Evolutionary conservation across 2,113 vertebrate species (phyloP).

Genomic region (Elachura formosa): DNA sequence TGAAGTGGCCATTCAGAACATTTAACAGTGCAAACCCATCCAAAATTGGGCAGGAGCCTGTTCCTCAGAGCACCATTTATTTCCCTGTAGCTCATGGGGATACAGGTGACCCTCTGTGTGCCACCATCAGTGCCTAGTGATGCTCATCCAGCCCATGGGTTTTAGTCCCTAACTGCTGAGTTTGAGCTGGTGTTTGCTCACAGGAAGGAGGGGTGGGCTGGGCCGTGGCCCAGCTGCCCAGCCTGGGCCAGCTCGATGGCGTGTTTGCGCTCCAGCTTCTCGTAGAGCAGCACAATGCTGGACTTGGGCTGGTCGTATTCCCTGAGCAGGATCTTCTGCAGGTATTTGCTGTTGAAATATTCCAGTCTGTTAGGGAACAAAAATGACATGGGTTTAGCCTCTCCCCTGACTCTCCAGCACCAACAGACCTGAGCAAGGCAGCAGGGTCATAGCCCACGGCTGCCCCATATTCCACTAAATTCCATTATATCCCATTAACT

Average conservation of each 20-base stretch:
- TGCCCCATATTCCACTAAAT: neutral
- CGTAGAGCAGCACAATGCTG: constrained; percentile 81
- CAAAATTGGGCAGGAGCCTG: neutral
- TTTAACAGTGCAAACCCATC: neutral
- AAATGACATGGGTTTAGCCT: neutral
- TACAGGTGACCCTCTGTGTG: accelerated
- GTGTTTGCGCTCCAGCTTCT: constrained; percentile 80
- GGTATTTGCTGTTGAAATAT: constrained; percentile 81
- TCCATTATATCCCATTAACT: neutral
- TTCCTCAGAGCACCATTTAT: neutral
- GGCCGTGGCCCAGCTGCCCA: constrained; percentile 37
- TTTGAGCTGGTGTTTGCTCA: neutral
- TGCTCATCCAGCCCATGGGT: neutral
- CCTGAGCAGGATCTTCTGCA: constrained; percentile 79
- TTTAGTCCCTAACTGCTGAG: neutral
- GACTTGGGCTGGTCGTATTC: constrained; percentile 76
- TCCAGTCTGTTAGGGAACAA: constrained; percentile 67
- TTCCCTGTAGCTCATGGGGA: neutral
- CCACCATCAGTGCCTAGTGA: accelerated
- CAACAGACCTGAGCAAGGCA: neutral
- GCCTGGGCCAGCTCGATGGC: constrained; percentile 70
- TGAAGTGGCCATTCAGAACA: neutral
- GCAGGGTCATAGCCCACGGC: accelerated
- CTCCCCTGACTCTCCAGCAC: neutral
- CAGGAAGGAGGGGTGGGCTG: constrained; percentile 11